phyloP scores from a whole-genome alignment of 1,140 invertebrate genomes.

The Leptinotarsa defecta region DNA sequence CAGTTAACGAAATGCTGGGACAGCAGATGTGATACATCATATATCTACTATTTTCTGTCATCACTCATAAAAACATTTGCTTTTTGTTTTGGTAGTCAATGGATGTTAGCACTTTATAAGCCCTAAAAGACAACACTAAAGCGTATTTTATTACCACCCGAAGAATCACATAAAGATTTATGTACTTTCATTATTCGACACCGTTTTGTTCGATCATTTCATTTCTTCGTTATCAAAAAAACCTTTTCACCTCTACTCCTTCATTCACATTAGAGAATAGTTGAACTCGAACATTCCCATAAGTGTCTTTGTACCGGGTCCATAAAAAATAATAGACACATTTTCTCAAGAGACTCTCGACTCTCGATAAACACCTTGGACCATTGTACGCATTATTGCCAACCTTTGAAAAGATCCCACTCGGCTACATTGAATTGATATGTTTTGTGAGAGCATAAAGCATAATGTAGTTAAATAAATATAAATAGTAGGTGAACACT shows the following conservation, averaged over 20 bases:
- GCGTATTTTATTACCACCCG: background rate
- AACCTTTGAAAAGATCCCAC: slow-evolving; percentile 7
- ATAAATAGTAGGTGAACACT: slow-evolving; percentile 46
- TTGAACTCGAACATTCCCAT: slow-evolving; percentile 10
- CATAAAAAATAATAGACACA: slow-evolving; percentile 25
- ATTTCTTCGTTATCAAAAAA: background rate
- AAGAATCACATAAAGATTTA: background rate
- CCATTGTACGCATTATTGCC: slow-evolving; percentile 15
- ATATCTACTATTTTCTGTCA: too few species aligned
- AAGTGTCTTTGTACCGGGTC: background rate
- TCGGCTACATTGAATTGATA: slow-evolving; percentile 15
- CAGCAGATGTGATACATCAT: too few species aligned
- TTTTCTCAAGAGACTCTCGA: slow-evolving; percentile 21
- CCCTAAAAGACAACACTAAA: background rate
- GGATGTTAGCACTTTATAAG: too few species aligned
- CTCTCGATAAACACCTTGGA: slow-evolving; percentile 22
- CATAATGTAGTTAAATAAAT: slow-evolving; percentile 36
- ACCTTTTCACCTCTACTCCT: background rate
- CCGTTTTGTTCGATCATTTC: background rate
- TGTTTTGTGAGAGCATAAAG: slow-evolving; percentile 18
- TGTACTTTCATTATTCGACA: background rate
- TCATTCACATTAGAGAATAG: background rate
- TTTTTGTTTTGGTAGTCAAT: too few species aligned
- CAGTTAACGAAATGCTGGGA: too few species aligned
- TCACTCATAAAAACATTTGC: too few species aligned